Percentiles rank a stretch among this genome's conserved stretches.
phyloP scores from a whole-genome alignment of 92 coral and sea anemone species.

The Paragorgia papillata region DNA sequence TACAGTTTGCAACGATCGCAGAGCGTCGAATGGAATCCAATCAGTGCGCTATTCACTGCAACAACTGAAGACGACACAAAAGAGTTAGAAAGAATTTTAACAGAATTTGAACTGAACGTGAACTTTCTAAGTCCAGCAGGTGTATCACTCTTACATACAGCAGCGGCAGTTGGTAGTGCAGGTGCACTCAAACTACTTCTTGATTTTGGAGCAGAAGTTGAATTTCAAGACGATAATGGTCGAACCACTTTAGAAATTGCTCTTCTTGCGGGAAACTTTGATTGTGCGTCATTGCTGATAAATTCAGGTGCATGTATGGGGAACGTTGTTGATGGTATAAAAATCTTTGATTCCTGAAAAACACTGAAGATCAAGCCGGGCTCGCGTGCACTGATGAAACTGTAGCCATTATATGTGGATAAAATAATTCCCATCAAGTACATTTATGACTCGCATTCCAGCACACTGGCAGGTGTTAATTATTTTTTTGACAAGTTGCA shows the following conservation, averaged over 20 bases:
- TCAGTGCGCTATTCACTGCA: conserved; percentile 40
- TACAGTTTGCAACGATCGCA: conserved; percentile 42
- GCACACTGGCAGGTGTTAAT: too few species aligned
- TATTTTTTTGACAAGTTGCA: too few species aligned
- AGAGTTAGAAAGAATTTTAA: conserved; percentile 24
- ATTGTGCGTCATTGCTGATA: conserved; percentile 36
- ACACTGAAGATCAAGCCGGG: too few species aligned
- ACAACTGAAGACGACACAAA: conserved; percentile 24
- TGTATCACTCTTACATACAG: conserved; percentile 33
- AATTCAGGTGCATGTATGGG: conserved; percentile 31
- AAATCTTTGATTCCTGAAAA: not conserved
- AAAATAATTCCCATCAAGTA: too few species aligned
- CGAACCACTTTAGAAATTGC: conserved; percentile 35
- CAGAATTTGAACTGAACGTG: conserved; percentile 25
- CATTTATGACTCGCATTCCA: too few species aligned
- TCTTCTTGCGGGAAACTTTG: conserved; percentile 43
- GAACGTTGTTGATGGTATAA: conserved; percentile 33
- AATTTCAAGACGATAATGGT: conserved; percentile 30
- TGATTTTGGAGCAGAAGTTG: conserved; percentile 28
- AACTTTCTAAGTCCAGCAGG: conserved; percentile 40
- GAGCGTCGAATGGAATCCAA: conserved; percentile 41
- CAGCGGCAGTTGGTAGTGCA: conserved; percentile 28
- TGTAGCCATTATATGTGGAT: too few species aligned
- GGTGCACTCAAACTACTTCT: conserved; percentile 18
- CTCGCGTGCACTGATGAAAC: too few species aligned